Evolutionary conservation across 2,797 vertebrate genomes (phyloP).

Genomic region (Neomorphus geoffroyi): DNA sequence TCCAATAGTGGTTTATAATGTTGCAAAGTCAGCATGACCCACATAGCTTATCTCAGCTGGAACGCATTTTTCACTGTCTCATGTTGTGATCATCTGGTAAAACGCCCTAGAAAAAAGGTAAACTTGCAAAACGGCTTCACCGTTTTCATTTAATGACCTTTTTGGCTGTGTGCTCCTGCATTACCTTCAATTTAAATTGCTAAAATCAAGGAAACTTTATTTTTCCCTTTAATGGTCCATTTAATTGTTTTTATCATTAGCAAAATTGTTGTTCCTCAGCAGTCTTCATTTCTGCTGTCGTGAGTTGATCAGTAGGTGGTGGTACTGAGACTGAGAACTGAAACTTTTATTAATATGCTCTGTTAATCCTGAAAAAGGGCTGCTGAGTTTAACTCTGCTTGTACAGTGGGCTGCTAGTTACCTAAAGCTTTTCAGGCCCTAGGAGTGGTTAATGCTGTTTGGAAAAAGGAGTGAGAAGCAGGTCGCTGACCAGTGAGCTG

Average conservation of each 20-base stretch:
- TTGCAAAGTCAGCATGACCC: slow-evolving; percentile 59
- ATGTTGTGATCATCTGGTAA: background rate
- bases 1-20: slow-evolving; percentile 11
- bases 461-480: background rate
- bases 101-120: slow-evolving; percentile 4
- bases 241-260: background rate
- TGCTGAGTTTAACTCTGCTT: background rate
- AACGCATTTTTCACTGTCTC: slow-evolving; percentile 44
- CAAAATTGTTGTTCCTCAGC: background rate
- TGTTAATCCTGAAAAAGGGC: background rate
- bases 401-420: background rate
- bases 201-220: background rate
- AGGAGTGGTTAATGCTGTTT: background rate
- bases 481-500: background rate
- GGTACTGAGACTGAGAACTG: background rate
- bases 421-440: background rate
- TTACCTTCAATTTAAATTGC: background rate
- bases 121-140: background rate
- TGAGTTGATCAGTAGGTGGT: background rate
- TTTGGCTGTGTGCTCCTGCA: background rate
- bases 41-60: slow-evolving; percentile 50
- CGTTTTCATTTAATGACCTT: background rate
- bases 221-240: background rate
- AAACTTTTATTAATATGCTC: background rate
- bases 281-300: background rate